Conservation (phyloP, 2,888 invertebrate species). For the Odontothrips loti region DNA sequence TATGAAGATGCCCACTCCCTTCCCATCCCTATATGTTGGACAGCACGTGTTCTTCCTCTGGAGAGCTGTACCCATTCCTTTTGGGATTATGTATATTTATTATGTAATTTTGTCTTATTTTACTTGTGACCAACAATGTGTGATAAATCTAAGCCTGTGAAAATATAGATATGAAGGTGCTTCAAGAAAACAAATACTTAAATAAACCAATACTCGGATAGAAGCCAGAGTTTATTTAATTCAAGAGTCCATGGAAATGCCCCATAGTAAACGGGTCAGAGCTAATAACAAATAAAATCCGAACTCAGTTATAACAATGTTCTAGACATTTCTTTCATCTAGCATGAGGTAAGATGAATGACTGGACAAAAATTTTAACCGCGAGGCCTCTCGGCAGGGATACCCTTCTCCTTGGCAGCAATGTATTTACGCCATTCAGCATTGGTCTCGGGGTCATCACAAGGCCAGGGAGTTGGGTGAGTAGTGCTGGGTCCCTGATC, state of each 20-base stretch:
- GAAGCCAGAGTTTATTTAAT: neutral
- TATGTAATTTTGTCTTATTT: neutral
- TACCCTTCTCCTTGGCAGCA: neutral
- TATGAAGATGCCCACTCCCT: neutral
- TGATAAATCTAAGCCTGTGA: neutral
- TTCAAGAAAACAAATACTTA: neutral
- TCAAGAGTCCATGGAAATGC: neutral
- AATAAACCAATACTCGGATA: neutral
- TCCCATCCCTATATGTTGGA: neutral
- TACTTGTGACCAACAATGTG: conserved; percentile 15
- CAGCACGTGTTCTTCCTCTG: neutral
- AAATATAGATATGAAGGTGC: neutral
- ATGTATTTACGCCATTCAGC: neutral
- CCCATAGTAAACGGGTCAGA: neutral
- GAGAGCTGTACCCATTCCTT: neutral
- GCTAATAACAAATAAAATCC: conserved; percentile 1
- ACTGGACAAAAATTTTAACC: neutral
- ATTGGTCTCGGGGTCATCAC: neutral
- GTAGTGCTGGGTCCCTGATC: neutral
- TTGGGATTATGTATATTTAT: neutral
- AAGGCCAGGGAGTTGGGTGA: neutral
- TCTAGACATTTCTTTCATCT: neutral
- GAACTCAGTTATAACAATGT: neutral
- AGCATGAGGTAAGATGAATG: neutral
- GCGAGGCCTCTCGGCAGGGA: neutral